Percentiles rank a stretch among this genome's conserved stretches.
phyloP scores from a whole-genome alignment of 2,888 invertebrate genomes.

The Muscina levida region DNA sequence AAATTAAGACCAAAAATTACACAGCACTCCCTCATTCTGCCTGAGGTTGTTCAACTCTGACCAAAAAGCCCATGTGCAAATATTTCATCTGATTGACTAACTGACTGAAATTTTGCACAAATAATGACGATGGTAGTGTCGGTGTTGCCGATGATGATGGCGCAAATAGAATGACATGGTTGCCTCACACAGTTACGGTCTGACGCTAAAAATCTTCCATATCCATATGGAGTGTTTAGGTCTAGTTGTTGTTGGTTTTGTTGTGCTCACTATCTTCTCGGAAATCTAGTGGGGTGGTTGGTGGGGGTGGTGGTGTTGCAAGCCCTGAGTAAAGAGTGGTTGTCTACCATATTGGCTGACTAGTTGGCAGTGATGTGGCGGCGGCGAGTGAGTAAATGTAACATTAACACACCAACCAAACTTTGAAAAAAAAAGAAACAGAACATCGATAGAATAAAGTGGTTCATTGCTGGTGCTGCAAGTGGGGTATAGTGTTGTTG shows the following conservation, averaged over 20 bases:
- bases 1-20: no score
- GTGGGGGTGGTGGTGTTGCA: background rate
- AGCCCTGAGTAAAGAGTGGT: background rate
- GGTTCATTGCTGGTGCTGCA: background rate
- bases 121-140: no score
- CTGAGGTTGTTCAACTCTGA: background rate
- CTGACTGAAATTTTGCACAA: background rate
- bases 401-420: conserved; percentile 40
- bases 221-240: background rate
- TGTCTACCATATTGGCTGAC: no score
- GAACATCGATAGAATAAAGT: conserved; percentile 22
- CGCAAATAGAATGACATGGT: conserved; percentile 19
- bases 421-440: conserved; percentile 8
- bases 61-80: background rate
- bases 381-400: conserved; percentile 11
- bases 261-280: conserved; percentile 13
- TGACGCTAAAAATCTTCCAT: conserved; percentile 3
- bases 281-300: background rate
- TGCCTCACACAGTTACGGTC: conserved; percentile 4
- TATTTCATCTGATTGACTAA: conserved; percentile 1
- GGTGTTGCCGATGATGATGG: background rate
- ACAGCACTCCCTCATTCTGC: no score
- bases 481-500: background rate
- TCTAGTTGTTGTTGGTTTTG: background rate
- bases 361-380: background rate